A percentile compares a stretch with the other conserved stretches of the same genome.
Conservation (phyloP, 2,797 vertebrate species). For the Gambusia yucatana region DNA sequence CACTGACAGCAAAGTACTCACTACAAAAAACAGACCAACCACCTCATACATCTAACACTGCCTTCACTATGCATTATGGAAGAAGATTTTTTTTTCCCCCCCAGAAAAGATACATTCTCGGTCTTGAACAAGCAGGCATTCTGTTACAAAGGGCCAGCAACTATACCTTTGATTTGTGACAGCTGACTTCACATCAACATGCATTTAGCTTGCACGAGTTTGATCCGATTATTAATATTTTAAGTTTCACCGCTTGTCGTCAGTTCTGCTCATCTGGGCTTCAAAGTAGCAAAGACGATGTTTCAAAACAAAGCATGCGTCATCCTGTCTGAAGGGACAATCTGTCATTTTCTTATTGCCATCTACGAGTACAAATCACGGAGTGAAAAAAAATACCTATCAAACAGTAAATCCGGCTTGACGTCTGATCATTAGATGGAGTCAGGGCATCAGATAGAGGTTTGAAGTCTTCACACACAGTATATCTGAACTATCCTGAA, state of each 20-base stretch:
- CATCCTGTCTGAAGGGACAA: conserved; percentile 14
- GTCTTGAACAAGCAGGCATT: background rate
- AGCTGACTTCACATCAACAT: background rate
- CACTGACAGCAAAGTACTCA: background rate
- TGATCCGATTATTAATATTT: background rate
- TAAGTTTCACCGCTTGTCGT: conserved; percentile 44
- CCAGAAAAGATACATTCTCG: background rate
- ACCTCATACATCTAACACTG: background rate
- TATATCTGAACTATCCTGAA: background rate
- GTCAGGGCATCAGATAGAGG: conserved; percentile 19
- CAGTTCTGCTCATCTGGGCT: conserved; percentile 29
- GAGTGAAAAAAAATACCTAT: conserved; percentile 36
- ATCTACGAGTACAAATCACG: conserved; percentile 33
- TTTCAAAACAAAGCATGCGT: conserved; percentile 30
- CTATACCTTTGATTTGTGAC: background rate
- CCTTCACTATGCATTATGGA: background rate
- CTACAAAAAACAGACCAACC: background rate
- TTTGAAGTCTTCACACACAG: conserved; percentile 20
- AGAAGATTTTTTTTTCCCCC: background rate
- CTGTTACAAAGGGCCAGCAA: background rate
- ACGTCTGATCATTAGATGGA: background rate
- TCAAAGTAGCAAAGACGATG: conserved; percentile 7
- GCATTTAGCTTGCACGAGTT: background rate
- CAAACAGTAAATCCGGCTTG: conserved; percentile 4
- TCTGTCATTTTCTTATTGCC: conserved; percentile 17